Conservation (phyloP, 2,888 invertebrate species). For the Calameuta filiformis region DNA sequence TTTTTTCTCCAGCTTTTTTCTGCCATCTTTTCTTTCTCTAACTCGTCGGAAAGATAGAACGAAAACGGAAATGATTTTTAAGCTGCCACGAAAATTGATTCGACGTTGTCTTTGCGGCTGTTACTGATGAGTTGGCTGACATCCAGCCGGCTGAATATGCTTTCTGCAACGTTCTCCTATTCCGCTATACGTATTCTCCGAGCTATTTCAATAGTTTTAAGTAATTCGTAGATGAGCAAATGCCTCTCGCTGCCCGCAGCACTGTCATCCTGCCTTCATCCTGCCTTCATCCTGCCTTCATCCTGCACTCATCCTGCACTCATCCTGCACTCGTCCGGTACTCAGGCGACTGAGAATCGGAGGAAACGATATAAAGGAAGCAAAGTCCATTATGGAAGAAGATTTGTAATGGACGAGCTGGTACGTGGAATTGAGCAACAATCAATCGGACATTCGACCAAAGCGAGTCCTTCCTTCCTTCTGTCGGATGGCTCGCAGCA, state of each 20-base stretch:
- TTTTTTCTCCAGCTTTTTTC: no score
- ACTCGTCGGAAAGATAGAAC: neutral
- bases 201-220: slow-evolving; percentile 45
- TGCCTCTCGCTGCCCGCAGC: no score
- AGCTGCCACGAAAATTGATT: neutral
- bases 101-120: slow-evolving; percentile 11
- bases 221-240: slow-evolving; percentile 24
- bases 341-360: no score
- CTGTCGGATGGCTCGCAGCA: neutral
- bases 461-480: neutral
- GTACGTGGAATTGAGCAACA: no score
- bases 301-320: no score
- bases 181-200: slow-evolving; percentile 38
- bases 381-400: no score
- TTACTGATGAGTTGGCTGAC: slow-evolving; percentile 51
- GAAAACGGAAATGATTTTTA: neutral
- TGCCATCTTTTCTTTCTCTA: neutral
- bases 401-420: no score
- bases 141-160: slow-evolving; percentile 44
- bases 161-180: slow-evolving; percentile 42
- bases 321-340: no score
- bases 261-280: no score
- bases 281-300: no score
- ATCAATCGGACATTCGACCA: neutral
- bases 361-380: no score